These are phyloP conservation scores for Puffinus mauretanicus DNA, from an alignment of 2,113 vertebrate species.

Conservation along the genomic window DNA sequence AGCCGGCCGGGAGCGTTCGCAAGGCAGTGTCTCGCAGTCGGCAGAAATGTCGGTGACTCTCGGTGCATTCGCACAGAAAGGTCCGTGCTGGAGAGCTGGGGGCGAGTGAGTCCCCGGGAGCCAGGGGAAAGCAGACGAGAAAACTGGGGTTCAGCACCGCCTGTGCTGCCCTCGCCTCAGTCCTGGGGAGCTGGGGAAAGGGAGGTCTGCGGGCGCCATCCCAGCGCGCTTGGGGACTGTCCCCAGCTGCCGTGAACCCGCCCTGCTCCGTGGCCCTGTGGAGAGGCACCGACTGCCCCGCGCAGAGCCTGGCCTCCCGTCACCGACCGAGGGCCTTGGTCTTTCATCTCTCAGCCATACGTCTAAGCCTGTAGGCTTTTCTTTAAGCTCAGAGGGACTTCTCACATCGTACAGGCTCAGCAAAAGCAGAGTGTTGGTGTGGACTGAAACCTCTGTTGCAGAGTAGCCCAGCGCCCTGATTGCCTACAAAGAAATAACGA, in stretches of 20 bases:
- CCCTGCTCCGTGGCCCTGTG: no score
- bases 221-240: fast-evolving
- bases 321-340: background rate
- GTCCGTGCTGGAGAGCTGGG: background rate
- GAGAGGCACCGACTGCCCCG: background rate
- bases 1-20: fast-evolving
- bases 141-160: background rate
- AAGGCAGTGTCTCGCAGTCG: background rate
- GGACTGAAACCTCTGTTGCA: background rate
- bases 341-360: background rate
- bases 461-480: background rate
- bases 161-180: background rate
- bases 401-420: background rate
- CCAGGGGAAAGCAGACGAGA: background rate
- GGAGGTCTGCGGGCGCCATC: no score
- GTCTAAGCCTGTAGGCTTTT: background rate
- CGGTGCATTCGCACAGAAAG: background rate
- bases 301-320: background rate
- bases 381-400: background rate
- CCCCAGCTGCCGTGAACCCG: no score
- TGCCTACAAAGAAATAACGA: background rate
- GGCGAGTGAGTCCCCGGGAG: background rate
- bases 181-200: background rate
- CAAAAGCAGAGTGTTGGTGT: background rate
- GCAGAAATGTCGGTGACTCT: no score